A percentile compares a stretch with the other conserved stretches of the same genome.
phyloP scores from a whole-genome alignment of 2,888 invertebrate genomes.

The Coleophora flavipennella region DNA sequence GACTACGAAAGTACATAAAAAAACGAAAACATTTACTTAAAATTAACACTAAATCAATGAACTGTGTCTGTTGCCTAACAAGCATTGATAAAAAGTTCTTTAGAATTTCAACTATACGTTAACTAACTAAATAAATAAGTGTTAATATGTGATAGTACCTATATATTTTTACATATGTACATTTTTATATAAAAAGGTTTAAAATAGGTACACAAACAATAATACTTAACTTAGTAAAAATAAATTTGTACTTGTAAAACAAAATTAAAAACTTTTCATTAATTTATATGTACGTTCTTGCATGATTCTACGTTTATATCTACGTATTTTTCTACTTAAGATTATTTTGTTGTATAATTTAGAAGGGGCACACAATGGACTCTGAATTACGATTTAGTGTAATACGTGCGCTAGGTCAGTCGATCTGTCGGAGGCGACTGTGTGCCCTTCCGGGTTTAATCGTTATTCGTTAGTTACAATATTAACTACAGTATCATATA shows the following conservation, averaged over 20 bases:
- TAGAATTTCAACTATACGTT: slow-evolving; percentile 52
- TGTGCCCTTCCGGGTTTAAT: slow-evolving; percentile 39
- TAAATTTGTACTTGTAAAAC: slow-evolving; percentile 67
- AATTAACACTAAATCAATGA: no score
- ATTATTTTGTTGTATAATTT: slow-evolving; percentile 62
- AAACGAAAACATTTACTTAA: neutral
- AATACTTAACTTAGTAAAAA: slow-evolving; percentile 32
- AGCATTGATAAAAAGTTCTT: slow-evolving; percentile 42
- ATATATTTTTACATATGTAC: slow-evolving; percentile 55
- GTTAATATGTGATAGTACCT: slow-evolving; percentile 23
- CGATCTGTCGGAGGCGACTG: slow-evolving; percentile 25
- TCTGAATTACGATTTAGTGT: slow-evolving; percentile 14
- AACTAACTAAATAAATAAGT: slow-evolving; percentile 65
- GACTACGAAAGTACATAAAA: no score
- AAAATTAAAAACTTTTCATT: slow-evolving; percentile 45
- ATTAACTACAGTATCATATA: slow-evolving; percentile 62
- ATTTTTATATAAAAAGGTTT: slow-evolving; percentile 24
- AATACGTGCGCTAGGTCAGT: slow-evolving; percentile 10
- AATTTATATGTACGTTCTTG: slow-evolving; percentile 43
- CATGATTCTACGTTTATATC: slow-evolving; percentile 42
- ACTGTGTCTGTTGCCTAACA: slow-evolving; percentile 37
- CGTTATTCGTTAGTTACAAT: slow-evolving; percentile 59
- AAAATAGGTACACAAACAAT: slow-evolving; percentile 51
- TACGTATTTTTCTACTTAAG: slow-evolving; percentile 59
- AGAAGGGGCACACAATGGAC: slow-evolving; percentile 32